These are phyloP conservation scores for Stigmatopora nigra DNA, from an alignment of 2,113 vertebrate species.

Conservation along the genomic window DNA sequence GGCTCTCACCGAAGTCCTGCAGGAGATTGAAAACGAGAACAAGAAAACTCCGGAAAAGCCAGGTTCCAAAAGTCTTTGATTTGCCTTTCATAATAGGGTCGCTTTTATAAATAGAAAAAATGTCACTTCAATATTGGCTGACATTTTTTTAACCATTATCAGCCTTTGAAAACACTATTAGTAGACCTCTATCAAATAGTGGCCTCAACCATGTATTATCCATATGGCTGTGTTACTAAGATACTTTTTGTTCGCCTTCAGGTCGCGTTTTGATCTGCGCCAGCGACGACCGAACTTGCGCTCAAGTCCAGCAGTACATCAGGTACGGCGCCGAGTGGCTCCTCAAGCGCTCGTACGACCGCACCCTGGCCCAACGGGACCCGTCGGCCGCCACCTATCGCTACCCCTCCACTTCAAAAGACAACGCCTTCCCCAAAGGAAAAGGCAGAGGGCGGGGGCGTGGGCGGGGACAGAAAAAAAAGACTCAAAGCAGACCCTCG, in stretches of 20 bases:
- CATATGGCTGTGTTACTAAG: no score
- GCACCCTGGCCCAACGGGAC: constrained; percentile 78
- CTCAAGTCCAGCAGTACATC: constrained; percentile 87
- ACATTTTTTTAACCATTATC: no score
- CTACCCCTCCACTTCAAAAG: constrained; percentile 46
- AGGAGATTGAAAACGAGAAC: constrained; percentile 92
- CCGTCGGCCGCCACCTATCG: constrained; percentile 47
- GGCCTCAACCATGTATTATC: no score
- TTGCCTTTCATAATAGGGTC: no score
- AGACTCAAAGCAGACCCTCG: constrained; percentile 61
- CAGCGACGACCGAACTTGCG: constrained; percentile 89
- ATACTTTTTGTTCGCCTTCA: constrained; percentile 35
- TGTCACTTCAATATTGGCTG: no score
- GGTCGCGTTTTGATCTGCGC: constrained; percentile 91
- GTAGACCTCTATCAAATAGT: no score
- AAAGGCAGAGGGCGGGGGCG: constrained; percentile 68
- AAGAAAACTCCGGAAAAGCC: constrained; percentile 75
- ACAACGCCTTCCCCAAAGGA: constrained; percentile 40
- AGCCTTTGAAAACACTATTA: no score
- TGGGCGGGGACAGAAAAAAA: constrained; percentile 63
- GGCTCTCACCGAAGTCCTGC: constrained; percentile 83
- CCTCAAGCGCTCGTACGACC: constrained; percentile 77
- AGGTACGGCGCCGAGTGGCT: constrained; percentile 74
- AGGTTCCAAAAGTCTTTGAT: constrained; percentile 58
- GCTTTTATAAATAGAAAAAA: no score